phyloP scores from a whole-genome alignment of 2,888 invertebrate genomes.

The Polydrusus tereticollis region DNA sequence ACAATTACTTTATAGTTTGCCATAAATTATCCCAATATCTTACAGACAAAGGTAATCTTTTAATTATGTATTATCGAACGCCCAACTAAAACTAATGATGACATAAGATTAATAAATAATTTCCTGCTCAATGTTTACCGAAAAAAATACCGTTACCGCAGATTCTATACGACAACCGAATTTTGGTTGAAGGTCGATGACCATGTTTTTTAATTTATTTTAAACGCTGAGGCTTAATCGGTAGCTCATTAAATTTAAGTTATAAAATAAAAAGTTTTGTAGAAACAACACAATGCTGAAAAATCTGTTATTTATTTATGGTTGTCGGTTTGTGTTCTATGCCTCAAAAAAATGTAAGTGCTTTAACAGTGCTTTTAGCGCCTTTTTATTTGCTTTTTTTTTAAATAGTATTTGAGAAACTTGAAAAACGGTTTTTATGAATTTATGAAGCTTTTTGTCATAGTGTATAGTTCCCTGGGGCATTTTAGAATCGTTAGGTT shows the following conservation, averaged over 20 bases:
- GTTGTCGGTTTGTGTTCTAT: no score
- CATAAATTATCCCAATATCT: not conserved
- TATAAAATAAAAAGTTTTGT: slow-evolving; percentile 3
- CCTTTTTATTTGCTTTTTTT: not conserved
- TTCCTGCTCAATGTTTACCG: slow-evolving; percentile 25
- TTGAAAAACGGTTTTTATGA: no score
- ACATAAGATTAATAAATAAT: slow-evolving; percentile 30
- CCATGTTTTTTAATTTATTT: slow-evolving; percentile 20
- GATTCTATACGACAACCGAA: slow-evolving; percentile 25
- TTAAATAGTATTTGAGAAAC: not conserved
- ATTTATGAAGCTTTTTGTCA: no score
- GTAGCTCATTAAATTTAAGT: not conserved
- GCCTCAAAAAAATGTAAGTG: not conserved
- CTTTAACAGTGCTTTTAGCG: not conserved
- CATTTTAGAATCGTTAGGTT: no score
- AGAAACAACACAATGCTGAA: not conserved
- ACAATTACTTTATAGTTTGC: no score
- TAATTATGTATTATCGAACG: slow-evolving; percentile 12
- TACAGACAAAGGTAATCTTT: slow-evolving; percentile 1
- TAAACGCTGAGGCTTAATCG: slow-evolving; percentile 3
- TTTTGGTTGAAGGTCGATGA: slow-evolving; percentile 25
- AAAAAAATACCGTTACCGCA: slow-evolving; percentile 28
- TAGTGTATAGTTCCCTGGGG: no score
- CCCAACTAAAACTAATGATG: slow-evolving; percentile 15
- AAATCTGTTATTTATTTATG: no score